Base-by-base conservation (phyloP, 1,140 invertebrate genomes). In the Drosophila navojoa region DNA sequence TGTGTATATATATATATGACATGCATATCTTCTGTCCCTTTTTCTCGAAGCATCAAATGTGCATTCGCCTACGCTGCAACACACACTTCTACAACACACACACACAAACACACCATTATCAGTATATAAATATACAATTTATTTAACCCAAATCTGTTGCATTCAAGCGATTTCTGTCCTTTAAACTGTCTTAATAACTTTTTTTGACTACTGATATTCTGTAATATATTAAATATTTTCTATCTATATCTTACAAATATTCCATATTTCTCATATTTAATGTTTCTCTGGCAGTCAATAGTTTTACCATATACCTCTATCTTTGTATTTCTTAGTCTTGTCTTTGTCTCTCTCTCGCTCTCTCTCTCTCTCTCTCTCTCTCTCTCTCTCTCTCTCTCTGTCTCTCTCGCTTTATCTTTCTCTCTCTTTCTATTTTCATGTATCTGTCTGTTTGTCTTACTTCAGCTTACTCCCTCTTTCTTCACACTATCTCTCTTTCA, bases 331-430 rank as follows among this genome's bases (percentile, higher is more conserved):
- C 29, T 4, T 27, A 3, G 25, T 29, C 4, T 29, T 29, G 27
- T 35, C 7, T 9, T 35, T 35, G 7, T 35, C 32, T 42, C n/a
- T 13, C 4, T 15, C 40, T n/a, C 4, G 9, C 40, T n/a, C 11
- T 42, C 40, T 62, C 25, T 60, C n/a, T 49, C 16, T 76, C 19
- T 72, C 35, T 62, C 11, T 60, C 11, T 75, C 55, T 72, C 54
- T 72, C 27, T 53, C 29, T 54, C 10, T 44, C 16, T 42, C 10
- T 52, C 13, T 53, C 13, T 78, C 19, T 79, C 29, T 63, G 11
- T 5, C 29, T 32, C 29, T 32, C 29, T 32, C 29, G 3, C 4
- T 32, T 6, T 35, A 0, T 35, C 32, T 42, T 13, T 0, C 4
- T 16, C 42, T 16, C n/a, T 44, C n/a, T 44, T 5, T 44, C 0